Evolutionary conservation across 2,797 vertebrate species (phyloP).

Genomic region (Clarias pachynema): DNA sequence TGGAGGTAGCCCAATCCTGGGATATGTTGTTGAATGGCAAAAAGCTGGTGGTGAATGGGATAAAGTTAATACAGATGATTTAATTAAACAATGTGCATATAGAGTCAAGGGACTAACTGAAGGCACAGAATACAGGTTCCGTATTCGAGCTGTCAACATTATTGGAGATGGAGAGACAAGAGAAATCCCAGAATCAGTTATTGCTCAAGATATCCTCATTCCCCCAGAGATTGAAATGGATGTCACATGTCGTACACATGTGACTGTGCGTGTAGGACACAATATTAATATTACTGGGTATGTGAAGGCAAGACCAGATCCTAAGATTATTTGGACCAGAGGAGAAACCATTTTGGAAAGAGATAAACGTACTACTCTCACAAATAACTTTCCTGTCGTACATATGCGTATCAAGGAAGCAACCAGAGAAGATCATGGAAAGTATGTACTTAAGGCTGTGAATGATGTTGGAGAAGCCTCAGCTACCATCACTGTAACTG

Average conservation of each 20-base stretch:
- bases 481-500: slow-evolving; percentile 89
- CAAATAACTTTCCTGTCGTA: slow-evolving; percentile 85
- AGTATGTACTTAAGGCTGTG: slow-evolving; percentile 90
- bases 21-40: slow-evolving; percentile 93
- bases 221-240: slow-evolving; percentile 96
- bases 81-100: slow-evolving; percentile 91
- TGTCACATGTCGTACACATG: slow-evolving; percentile 83
- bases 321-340: slow-evolving; percentile 93
- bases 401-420: slow-evolving; percentile 91
- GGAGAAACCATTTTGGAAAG: slow-evolving; percentile 81
- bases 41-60: slow-evolving; percentile 88
- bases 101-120: slow-evolving; percentile 89
- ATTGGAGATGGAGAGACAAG: slow-evolving; percentile 93
- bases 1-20: slow-evolving; percentile 93
- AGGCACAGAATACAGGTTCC: slow-evolving; percentile 91
- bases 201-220: slow-evolving; percentile 92
- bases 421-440: slow-evolving; percentile 89
- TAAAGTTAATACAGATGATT: slow-evolving; percentile 90
- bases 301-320: slow-evolving; percentile 92
- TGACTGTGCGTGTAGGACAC: slow-evolving; percentile 94
- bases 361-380: slow-evolving; percentile 83
- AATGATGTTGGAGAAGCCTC: slow-evolving; percentile 94
- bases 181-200: slow-evolving; percentile 90
- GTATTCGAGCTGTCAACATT: slow-evolving; percentile 91
- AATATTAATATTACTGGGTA: slow-evolving; percentile 90